A percentile compares a stretch with the other conserved stretches of the same genome.
phyloP scores from a whole-genome alignment of 1,140 invertebrate species.

The Aricia agestis region DNA sequence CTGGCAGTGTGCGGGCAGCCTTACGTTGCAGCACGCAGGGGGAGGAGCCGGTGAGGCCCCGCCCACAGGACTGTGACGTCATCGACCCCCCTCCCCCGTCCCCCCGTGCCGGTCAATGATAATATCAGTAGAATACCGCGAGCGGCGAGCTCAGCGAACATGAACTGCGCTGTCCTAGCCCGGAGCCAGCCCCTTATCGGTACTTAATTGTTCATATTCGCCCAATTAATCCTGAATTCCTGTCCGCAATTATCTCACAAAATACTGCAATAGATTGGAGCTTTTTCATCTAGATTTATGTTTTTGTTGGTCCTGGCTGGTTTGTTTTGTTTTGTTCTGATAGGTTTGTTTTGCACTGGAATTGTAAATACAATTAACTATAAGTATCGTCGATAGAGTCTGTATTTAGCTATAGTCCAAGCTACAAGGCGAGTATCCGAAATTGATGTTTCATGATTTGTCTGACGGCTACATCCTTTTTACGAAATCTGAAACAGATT shows the following conservation, averaged over 20 bases:
- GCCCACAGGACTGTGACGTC: conserved; percentile 33
- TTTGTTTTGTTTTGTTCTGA: too few relatives aligned
- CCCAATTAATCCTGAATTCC: conserved; percentile 1
- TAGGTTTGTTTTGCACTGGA: too few relatives aligned
- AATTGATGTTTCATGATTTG: too few relatives aligned
- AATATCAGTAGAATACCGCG: not conserved
- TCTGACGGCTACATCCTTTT: too few relatives aligned
- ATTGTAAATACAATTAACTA: too few relatives aligned
- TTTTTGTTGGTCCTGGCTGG: too few relatives aligned
- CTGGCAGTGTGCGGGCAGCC: conserved; percentile 5
- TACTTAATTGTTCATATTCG: conserved; percentile 1
- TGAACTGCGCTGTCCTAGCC: not conserved
- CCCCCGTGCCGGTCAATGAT: not conserved
- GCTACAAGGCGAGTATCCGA: too few relatives aligned
- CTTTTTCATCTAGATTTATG: not conserved
- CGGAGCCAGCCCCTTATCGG: not conserved
- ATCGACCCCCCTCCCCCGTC: conserved; percentile 5
- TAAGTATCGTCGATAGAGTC: too few relatives aligned
- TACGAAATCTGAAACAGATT: too few relatives aligned
- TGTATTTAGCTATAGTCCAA: too few relatives aligned
- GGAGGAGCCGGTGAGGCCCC: conserved; percentile 30
- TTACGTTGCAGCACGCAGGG: conserved; percentile 1
- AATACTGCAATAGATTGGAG: not conserved
- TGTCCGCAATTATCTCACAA: not conserved
- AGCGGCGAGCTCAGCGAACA: not conserved